Conservation (phyloP, 2,113 vertebrate species). For the Sardina pilchardus region DNA sequence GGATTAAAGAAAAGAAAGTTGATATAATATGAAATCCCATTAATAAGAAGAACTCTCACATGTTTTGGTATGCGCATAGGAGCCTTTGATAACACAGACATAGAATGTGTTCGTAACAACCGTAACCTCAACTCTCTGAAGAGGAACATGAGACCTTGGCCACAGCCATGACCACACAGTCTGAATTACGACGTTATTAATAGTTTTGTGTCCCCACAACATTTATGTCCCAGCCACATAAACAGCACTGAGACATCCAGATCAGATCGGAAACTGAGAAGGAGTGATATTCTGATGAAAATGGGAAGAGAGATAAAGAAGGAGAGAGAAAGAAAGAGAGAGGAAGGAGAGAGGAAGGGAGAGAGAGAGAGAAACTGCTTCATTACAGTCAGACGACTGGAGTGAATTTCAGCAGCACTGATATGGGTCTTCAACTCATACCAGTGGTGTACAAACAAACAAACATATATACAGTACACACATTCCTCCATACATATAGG, state of each 20-base stretch:
- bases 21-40: no score
- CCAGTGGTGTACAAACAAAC: background rate
- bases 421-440: background rate
- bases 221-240: background rate
- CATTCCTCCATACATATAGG: background rate
- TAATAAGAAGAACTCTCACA: no score
- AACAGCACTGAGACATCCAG: background rate
- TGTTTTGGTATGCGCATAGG: no score
- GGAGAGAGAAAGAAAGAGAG: background rate
- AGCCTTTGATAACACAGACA: no score
- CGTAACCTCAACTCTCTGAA: background rate
- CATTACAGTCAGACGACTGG: background rate
- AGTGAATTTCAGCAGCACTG: background rate
- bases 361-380: background rate
- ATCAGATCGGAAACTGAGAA: background rate
- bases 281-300: background rate
- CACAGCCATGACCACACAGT: no score
- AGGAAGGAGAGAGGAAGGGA: background rate
- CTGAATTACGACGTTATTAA: background rate
- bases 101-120: no score
- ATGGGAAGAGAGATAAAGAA: background rate
- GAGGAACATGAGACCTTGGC: background rate
- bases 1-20: no score
- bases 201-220: no score
- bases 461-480: background rate